Base-by-base conservation (phyloP, 30 jellyfish, hydroid and myxozoan species). In the Aurelia aurita region DNA sequence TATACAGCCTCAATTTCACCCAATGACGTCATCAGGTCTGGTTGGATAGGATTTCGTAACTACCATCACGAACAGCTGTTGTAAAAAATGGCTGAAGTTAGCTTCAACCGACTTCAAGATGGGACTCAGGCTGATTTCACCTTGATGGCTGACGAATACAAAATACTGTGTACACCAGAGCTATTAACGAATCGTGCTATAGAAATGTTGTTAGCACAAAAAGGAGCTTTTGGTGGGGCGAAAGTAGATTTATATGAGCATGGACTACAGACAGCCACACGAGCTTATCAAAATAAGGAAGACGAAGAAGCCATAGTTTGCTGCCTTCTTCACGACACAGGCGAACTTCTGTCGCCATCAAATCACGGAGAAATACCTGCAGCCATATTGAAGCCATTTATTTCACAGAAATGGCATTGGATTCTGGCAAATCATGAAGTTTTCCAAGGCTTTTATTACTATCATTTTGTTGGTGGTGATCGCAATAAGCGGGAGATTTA, bases 281-380 rank as follows among this genome's bases (percentile, higher is more conserved):
- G 93, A 58, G 93, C 93, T 27, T 83, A 69, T 45, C 64, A 59
- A n/a, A 72, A 83, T 27, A 86, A 86, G 2, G 93, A 70, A 27
- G 76, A 59, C 66, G 87, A 69, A 25, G 93, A 83, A 39, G 47
- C 64, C 54, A 72, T 83, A 21, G 93, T 83, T 19, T 83, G 87
- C 53, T 70, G 87, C 55, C 84, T 83, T 9, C 87, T 83, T 22
- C 93, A 83, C 45, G 93, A 83, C 74, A 83, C 70, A 15, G 93
- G 93, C 0, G 93, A 83, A 29, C 51, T 83, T 51, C 39, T 83
- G 21, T 83, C 93, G 25, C 93, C 93, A 19, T 69, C 87, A 15
- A 83, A 83, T 59, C 93, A 83, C 54, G 93, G 93, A 2, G 87
- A 83, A 35, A 71, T 83, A 18, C 93, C 93, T 0, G 93, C 93